Base-by-base conservation (phyloP, 2,113 vertebrate genomes). In the Cheilinus undulatus region DNA sequence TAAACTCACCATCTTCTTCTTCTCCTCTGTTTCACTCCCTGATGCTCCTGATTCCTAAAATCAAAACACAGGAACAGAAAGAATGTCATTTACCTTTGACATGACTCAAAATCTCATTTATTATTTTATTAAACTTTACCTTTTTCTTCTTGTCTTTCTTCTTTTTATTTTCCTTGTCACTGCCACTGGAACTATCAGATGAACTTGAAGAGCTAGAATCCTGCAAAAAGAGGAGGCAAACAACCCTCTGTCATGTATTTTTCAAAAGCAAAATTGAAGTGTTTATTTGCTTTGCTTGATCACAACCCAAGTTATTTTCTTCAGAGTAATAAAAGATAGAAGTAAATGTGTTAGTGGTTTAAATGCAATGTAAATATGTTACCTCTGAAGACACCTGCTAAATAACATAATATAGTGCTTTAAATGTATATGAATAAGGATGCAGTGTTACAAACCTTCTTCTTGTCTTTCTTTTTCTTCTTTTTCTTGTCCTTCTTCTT, bases 401-500 rank as follows among this genome's bases (percentile, higher is more conserved):
- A n/a, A n/a, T n/a, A n/a, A n/a, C n/a, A n/a, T n/a, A n/a, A n/a
- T n/a, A n/a, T n/a, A n/a, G n/a, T n/a, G n/a, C n/a, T n/a, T n/a
- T n/a, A n/a, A n/a, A n/a, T n/a, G n/a, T n/a, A n/a, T n/a, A n/a
- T n/a, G n/a, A n/a, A n/a, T n/a, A n/a, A n/a, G n/a, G n/a, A n/a
- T n/a, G n/a, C n/a, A n/a, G n/a, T n/a, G n/a, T n/a, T n/a, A n/a
- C n/a, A n/a, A n/a, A n/a, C n/a, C 27, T 83, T 67, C 43, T 78
- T 57, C 36, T 72, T 60, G 7, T 68, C 19, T 40, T 74, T 67
- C 34, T 74, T 48, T 17, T 52, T 19, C n/a, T 86, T 87, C 22
- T 79, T 89, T 58, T 88, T 88, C 27, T 89, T 78, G 10, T 88
- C 65, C 26, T 76, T 57, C 20, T 76, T 62, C 17, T 86, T 77